phyloP scores from a whole-genome alignment of 2,797 vertebrate genomes.

The Paratrypauchen microcephalus region DNA sequence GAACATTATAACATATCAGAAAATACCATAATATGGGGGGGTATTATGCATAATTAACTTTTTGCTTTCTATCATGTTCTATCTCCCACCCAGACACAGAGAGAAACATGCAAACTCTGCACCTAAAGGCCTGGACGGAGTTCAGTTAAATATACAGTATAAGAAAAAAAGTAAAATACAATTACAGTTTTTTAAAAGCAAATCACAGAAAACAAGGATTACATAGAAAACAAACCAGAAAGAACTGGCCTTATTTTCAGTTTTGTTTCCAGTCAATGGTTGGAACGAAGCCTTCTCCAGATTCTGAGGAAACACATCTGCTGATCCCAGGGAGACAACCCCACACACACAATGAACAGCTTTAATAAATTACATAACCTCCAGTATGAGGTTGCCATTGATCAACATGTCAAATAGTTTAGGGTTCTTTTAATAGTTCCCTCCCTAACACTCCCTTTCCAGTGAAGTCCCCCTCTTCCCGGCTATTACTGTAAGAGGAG shows the following conservation, averaged over 20 bases:
- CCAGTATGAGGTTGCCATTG: neutral
- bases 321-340: neutral
- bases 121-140: no score
- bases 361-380: neutral
- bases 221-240: neutral
- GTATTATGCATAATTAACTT: no score
- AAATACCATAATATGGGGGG: no score
- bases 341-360: neutral
- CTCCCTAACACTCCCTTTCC: conserved; percentile 3
- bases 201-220: neutral
- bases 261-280: neutral
- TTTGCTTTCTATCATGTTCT: no score
- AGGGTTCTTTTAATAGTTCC: neutral
- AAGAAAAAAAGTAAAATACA: neutral
- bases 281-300: neutral
- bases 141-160: no score
- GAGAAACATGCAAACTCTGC: no score
- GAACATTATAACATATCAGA: no score
- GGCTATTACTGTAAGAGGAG: neutral
- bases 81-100: no score
- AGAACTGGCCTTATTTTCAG: neutral
- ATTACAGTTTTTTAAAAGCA: neutral
- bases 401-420: neutral
- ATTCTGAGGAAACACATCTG: conserved; percentile 4
- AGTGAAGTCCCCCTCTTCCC: conserved; percentile 2